A percentile compares a stretch with the other conserved stretches of the same genome.
phyloP scores from a whole-genome alignment of 2,797 vertebrate species.

The Micromesistius poutassou region DNA sequence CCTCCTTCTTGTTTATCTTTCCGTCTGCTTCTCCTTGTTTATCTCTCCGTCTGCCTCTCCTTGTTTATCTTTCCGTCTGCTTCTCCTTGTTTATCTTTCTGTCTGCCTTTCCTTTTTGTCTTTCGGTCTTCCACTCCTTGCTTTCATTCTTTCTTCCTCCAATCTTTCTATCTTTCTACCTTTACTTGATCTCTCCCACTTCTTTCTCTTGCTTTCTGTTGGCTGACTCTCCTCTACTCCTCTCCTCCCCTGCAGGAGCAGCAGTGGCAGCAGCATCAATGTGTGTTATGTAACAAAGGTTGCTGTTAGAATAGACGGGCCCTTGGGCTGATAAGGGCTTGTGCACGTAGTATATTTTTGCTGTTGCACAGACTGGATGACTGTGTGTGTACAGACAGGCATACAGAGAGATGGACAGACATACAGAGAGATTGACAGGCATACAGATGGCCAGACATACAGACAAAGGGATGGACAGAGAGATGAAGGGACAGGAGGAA shows the following conservation, averaged over 20 bases:
- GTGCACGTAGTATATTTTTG: conserved; percentile 59
- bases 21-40: conserved; percentile 1
- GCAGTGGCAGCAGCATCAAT: conserved; percentile 43
- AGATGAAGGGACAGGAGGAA: conserved; percentile 47
- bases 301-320: conserved; percentile 55
- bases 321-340: conserved; percentile 54
- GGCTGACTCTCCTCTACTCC: background rate
- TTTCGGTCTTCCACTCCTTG: background rate
- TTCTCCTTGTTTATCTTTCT: background rate
- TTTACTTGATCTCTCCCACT: background rate
- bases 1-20: background rate
- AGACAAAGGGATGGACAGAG: conserved; percentile 8
- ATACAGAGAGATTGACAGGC: background rate
- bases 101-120: conserved; percentile 11
- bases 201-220: background rate
- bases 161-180: background rate
- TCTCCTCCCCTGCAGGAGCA: conserved; percentile 33
- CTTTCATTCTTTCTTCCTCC: conserved; percentile 7
- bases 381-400: conserved; percentile 35
- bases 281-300: conserved; percentile 72
- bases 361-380: conserved; percentile 60
- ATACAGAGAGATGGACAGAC: background rate
- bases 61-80: background rate
- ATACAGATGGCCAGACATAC: background rate
- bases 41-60: background rate